phyloP scores from a whole-genome alignment of 2,113 vertebrate genomes.

The Larimichthys polyactis region DNA sequence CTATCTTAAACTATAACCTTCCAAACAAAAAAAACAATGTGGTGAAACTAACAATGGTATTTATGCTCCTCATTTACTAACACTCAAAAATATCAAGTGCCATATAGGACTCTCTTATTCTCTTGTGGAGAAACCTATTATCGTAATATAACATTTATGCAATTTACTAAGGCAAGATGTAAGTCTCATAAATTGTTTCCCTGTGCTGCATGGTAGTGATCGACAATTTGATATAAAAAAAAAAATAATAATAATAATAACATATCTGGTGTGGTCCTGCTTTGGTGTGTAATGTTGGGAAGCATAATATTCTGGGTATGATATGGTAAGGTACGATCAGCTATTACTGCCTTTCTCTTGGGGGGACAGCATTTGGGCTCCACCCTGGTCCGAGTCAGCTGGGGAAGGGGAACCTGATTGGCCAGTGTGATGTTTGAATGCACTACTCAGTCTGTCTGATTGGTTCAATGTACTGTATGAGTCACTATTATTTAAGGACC shows the following conservation, averaged over 20 bases:
- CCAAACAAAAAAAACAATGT: conserved; percentile 45
- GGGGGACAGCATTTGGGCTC: conserved; percentile 78
- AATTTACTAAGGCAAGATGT: conserved; percentile 64
- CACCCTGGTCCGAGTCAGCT: conserved; percentile 31
- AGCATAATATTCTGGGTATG: conserved; percentile 54
- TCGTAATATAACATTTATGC: conserved; percentile 71
- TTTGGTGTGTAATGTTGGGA: conserved; percentile 69
- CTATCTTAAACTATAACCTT: conserved; percentile 41
- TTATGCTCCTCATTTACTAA: conserved; percentile 69
- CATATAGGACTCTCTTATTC: conserved; percentile 75
- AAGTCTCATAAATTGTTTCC: conserved; percentile 51
- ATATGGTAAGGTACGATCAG: conserved; percentile 68
- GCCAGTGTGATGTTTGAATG: conserved; percentile 28
- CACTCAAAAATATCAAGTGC: conserved; percentile 78
- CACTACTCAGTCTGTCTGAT: conserved; percentile 25
- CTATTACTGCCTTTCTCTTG: conserved; percentile 81
- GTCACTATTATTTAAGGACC: conserved; percentile 8
- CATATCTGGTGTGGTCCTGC: conserved; percentile 63
- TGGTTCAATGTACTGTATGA: conserved; percentile 32
- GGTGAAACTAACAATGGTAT: conserved; percentile 67
- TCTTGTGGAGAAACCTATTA: conserved; percentile 72
- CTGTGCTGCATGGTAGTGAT: conserved; percentile 75
- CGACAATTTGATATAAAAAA: conserved; percentile 30
- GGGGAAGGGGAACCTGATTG: conserved; percentile 24
- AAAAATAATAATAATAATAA: not conserved